Evolutionary conservation across 2,113 vertebrate species (phyloP).

Genomic region (Axis porcinus): DNA sequence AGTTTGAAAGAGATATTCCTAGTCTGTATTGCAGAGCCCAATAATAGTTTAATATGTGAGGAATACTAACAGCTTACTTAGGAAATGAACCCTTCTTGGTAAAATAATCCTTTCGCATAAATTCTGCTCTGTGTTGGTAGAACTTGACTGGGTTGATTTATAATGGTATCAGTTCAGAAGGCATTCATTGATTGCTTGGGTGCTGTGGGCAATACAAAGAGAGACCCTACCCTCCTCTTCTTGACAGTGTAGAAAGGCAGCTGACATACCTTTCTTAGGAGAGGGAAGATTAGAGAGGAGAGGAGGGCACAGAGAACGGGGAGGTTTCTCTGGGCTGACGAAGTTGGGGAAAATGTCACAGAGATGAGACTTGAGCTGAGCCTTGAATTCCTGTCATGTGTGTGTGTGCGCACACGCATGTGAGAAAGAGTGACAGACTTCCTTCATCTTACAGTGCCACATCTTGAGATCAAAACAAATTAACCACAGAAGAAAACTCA

Average conservation of each 20-base stretch:
- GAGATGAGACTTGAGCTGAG: background rate
- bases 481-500: background rate
- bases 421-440: background rate
- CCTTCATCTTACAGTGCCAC: background rate
- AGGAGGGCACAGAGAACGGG: background rate
- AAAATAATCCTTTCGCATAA: background rate
- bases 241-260: background rate
- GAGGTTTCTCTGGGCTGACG: background rate
- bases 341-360: background rate
- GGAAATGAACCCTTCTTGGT: background rate
- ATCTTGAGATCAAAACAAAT: background rate
- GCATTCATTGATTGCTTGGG: background rate
- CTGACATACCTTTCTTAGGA: background rate
- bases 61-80: background rate
- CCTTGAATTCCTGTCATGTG: background rate
- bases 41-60: background rate
- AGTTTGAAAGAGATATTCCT: background rate
- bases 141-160: background rate
- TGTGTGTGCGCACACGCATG: accelerated
- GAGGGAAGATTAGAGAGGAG: too few species aligned
- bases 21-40: background rate
- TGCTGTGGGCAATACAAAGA: background rate
- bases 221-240: background rate
- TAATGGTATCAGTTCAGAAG: background rate
- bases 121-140: background rate